Base-by-base conservation (phyloP, 2,797 vertebrate genomes). In the Lophura swinhoii region DNA sequence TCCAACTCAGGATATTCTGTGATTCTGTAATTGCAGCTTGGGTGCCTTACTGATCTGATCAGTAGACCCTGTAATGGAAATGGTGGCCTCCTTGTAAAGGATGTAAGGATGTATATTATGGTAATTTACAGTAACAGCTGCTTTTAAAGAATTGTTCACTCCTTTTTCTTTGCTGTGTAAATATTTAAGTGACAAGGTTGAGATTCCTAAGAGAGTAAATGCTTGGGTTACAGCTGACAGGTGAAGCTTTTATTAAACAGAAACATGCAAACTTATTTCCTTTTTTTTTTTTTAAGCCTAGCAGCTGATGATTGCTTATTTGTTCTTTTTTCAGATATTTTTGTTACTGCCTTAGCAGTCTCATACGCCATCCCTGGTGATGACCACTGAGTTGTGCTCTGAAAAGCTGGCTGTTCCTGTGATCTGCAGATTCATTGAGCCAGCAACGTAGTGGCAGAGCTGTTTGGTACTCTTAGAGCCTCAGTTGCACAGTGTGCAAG, bases 371-470 rank as follows among this genome's bases (percentile, higher is more conserved):
- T 29, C 14, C 10, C 55, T 60, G 63, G 49, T 2, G 2, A 7
- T 44, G 48, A 41, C 29, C 16, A 14, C 23, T 12, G 51, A 53
- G 31, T 48, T 7, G 0, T 29, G 9, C 7, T 79, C 48, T 93
- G 8, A 49, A 78, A 77, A 84, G 66, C 63, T 20, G 20, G 15
- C 44, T 75, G 44, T 62, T 92, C 29, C 62, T 67, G 59, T 0
- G 2, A 35, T 59, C 44, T 39, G 7, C 22, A 59, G 48, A 81
- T 49, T 60, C 11, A 35, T 59, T 26, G 49, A 43, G 44, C 63
- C 81, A 69, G 22, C 63, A 43, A 2, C 3, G 0, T 7, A 24
- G n/a, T 41, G 75, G 5, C 0, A 0, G 35, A 56, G 35, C 46
- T 39, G 12, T 80, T 62, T 7, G 63, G 59, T 84, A 12, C 73